phyloP scores from a whole-genome alignment of 2,113 vertebrate genomes.

The Odocoileus virginianus region DNA sequence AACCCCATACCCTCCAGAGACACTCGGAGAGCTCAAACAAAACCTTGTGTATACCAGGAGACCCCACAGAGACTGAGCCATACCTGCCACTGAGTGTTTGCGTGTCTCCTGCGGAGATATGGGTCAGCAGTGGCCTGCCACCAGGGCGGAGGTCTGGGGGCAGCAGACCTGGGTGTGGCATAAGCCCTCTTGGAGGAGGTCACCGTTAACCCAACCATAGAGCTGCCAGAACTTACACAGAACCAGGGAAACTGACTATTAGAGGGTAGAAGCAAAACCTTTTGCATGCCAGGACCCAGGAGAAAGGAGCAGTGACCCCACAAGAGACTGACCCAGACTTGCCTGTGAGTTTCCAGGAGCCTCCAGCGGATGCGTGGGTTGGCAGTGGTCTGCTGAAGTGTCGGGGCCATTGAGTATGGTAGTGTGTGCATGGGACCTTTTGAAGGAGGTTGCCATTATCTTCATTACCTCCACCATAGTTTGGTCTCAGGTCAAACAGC shows the following conservation, averaged over 20 bases:
- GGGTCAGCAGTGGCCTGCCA: not conserved
- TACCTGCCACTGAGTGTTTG: not conserved
- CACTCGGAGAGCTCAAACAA: not conserved
- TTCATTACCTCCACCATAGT: not conserved
- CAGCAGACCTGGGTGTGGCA: not conserved
- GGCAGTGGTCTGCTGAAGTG: not conserved
- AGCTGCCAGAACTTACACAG: not conserved
- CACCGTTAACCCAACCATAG: not conserved
- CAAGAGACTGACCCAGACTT: not conserved
- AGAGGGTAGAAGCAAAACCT: not conserved
- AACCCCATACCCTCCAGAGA: not conserved
- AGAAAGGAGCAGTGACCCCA: not conserved
- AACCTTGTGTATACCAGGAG: not conserved
- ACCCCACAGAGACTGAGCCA: not conserved
- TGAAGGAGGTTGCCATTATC: not conserved
- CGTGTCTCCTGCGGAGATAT: not conserved
- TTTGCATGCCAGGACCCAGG: not conserved
- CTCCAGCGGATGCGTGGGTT: fast-evolving
- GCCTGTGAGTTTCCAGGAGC: not conserved
- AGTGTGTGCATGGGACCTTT: not conserved
- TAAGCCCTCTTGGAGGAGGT: not conserved
- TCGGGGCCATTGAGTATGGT: not conserved
- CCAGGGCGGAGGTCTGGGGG: fast-evolving
- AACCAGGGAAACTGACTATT: fast-evolving
- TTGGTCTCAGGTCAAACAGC: not conserved